These are phyloP conservation scores for Malthinus flaveolus DNA, from an alignment of 2,888 invertebrate genomes.

Conservation along the genomic window DNA sequence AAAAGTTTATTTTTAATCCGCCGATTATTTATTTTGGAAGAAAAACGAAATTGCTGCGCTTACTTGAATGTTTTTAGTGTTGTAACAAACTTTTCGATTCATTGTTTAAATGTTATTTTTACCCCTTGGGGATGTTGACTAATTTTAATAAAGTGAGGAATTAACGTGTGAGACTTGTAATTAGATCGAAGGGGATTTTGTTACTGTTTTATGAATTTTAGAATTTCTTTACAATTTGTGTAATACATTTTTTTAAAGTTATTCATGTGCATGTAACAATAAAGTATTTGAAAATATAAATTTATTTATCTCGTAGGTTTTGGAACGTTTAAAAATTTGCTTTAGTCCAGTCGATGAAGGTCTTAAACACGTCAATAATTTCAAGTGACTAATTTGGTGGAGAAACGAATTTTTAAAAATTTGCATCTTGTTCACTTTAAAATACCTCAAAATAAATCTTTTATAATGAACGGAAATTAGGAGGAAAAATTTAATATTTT, in stretches of 20 bases:
- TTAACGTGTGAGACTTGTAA: background rate
- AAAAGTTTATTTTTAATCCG: too few species aligned
- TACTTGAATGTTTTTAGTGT: conserved; percentile 1
- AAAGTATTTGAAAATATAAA: conserved; percentile 13
- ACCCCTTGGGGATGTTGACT: background rate
- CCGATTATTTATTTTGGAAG: background rate
- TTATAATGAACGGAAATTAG: too few species aligned
- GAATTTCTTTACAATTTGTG: conserved; percentile 11
- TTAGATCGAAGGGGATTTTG: background rate
- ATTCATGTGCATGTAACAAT: conserved; percentile 24
- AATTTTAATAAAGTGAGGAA: background rate
- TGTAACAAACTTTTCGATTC: conserved; percentile 1
- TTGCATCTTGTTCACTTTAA: too few species aligned
- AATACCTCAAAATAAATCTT: too few species aligned
- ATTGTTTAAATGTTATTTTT: background rate
- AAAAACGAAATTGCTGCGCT: background rate
- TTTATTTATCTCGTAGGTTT: too few species aligned
- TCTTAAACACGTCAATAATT: too few species aligned
- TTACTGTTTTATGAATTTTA: conserved; percentile 9
- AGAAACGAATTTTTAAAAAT: too few species aligned
- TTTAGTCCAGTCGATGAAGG: too few species aligned
- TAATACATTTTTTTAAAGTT: conserved; percentile 13
- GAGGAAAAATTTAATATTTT: too few species aligned
- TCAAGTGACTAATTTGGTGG: too few species aligned
- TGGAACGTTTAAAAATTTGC: too few species aligned